A percentile compares a stretch with the other conserved stretches of the same genome.
Evolutionary conservation across 92 coral and sea anemone genomes (phyloP).

Genomic region (Hydrozoanthus gracilis): DNA sequence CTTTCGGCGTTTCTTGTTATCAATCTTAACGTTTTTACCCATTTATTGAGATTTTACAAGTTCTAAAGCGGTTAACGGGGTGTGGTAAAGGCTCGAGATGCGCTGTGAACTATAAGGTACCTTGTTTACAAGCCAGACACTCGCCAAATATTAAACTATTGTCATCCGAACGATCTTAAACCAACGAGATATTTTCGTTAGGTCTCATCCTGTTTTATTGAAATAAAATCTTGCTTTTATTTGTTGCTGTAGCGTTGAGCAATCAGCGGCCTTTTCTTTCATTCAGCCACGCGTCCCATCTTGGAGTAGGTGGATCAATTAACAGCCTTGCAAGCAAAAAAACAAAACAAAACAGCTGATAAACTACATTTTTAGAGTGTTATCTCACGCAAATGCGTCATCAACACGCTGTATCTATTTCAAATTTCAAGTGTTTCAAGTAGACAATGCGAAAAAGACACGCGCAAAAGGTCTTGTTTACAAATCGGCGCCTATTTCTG

Average conservation of each 20-base stretch:
- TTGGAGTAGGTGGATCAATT: neutral
- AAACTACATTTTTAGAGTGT: neutral
- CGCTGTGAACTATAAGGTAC: neutral
- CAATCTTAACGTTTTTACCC: slow-evolving; percentile 32
- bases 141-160: neutral
- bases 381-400: neutral
- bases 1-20: slow-evolving; percentile 42
- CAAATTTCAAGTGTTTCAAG: neutral
- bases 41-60: neutral
- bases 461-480: neutral
- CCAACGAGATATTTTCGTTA: slow-evolving; percentile 18
- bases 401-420: neutral
- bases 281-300: neutral
- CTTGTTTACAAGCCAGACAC: neutral
- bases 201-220: slow-evolving; percentile 27
- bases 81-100: neutral
- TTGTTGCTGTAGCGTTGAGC: slow-evolving; percentile 6
- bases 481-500: neutral
- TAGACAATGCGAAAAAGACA: neutral
- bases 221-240: slow-evolving; percentile 9
- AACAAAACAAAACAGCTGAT: neutral
- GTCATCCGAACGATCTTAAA: neutral
- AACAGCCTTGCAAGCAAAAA: neutral
- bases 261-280: slow-evolving; percentile 25
- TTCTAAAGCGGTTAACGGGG: neutral